phyloP scores from a whole-genome alignment of 2,113 vertebrate species.

The Pedionomus torquatus region DNA sequence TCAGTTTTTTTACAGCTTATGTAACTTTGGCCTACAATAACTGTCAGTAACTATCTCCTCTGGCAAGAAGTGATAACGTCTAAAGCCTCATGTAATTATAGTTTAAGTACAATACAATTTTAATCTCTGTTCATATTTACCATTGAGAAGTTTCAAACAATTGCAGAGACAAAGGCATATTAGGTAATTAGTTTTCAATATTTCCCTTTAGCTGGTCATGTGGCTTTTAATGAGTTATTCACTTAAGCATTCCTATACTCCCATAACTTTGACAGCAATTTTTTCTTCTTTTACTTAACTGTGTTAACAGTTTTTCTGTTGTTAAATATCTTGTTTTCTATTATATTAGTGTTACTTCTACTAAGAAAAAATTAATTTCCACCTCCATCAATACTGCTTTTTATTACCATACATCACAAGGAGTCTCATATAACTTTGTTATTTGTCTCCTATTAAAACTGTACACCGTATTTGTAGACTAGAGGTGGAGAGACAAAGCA shows the following conservation, averaged over 20 bases:
- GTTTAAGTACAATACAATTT: background rate
- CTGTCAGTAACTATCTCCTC: background rate
- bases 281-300: background rate
- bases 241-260: background rate
- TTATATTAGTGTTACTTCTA: background rate
- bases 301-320: background rate
- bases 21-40: background rate
- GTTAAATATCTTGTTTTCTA: background rate
- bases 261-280: background rate
- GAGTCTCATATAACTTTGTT: background rate
- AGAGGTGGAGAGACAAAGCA: slow-evolving; percentile 16
- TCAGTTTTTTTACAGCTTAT: accelerated
- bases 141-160: background rate
- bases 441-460: background rate
- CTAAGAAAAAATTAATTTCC: slow-evolving; percentile 64
- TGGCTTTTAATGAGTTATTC: background rate
- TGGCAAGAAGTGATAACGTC: background rate
- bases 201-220: background rate
- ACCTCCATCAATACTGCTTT: slow-evolving; percentile 35
- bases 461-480: no score
- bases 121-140: background rate
- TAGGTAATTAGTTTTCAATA: background rate
- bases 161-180: background rate
- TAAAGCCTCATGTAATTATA: background rate
- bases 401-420: slow-evolving; percentile 18